Percentiles rank a stretch among this genome's conserved stretches.
These are phyloP conservation scores for human (Homo sapiens) DNA, from an alignment of 2,113 vertebrate genomes.

Conservation along the genomic window DNA sequence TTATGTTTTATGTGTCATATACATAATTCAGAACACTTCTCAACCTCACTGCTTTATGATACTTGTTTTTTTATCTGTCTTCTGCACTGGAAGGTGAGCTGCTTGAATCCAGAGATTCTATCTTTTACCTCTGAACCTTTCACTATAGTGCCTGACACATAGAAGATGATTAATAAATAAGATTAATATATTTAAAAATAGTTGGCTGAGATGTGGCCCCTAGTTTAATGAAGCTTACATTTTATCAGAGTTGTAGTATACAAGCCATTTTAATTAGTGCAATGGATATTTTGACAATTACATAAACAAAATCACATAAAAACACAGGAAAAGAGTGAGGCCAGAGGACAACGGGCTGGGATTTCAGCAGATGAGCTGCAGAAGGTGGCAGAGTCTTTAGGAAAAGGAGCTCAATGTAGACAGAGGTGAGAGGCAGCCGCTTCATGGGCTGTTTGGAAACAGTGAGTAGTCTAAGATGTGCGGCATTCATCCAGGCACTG, in stretches of 20 bases:
- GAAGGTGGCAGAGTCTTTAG: no score
- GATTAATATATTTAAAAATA: not conserved
- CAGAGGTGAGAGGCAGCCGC: fast-evolving
- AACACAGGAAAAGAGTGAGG: fast-evolving
- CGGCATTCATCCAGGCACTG: not conserved
- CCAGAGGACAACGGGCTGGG: not conserved
- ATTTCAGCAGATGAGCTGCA: not conserved
- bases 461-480: not conserved
- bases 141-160: not conserved
- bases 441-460: fast-evolving
- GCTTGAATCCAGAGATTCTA: no score
- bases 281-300: no score
- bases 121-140: not conserved
- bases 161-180: not conserved
- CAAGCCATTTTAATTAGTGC: fast-evolving
- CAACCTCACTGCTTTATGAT: not conserved
- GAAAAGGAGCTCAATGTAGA: no score
- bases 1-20: fast-evolving
- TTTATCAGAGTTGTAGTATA: not conserved
- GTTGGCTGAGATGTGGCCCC: not conserved
- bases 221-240: not conserved
- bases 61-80: no score
- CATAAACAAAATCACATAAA: fast-evolving
- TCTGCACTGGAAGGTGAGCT: fast-evolving
- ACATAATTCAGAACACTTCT: fast-evolving